Conservation (phyloP, 1,140 invertebrate species). For the Diprion similis region DNA sequence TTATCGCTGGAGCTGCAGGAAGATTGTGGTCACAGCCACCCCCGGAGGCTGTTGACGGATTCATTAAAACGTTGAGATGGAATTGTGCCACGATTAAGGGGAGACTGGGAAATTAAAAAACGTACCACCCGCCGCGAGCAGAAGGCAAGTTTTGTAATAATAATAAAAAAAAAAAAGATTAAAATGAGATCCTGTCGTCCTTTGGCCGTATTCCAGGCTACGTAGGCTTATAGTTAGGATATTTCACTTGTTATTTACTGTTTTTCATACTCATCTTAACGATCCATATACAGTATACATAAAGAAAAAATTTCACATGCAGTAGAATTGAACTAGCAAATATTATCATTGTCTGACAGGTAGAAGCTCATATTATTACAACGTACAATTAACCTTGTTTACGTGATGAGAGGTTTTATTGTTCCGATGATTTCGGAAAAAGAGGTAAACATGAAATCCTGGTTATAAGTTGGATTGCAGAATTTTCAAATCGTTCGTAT, state of each 20-base stretch:
- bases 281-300: not conserved
- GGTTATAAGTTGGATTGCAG: no score
- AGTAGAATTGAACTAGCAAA: no score
- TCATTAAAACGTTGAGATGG: conserved; percentile 54
- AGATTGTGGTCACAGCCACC: conserved; percentile 39
- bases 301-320: no score
- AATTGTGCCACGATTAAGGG: conserved; percentile 52
- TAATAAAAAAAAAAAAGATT: not conserved
- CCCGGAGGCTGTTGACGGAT: conserved; percentile 46
- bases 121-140: conserved; percentile 8
- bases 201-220: not conserved
- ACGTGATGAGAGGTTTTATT: no score
- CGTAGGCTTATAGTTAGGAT: no score
- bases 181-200: conserved; percentile 1
- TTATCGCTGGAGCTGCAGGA: conserved; percentile 43
- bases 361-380: no score
- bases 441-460: no score
- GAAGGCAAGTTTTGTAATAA: not conserved
- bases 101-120: conserved; percentile 32
- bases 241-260: no score
- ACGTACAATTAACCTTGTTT: no score
- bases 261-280: not conserved
- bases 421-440: no score
- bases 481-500: no score
- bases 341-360: no score